Evolutionary conservation across 2,113 vertebrate species (phyloP).

Genomic region (Myiopsitta monachus): DNA sequence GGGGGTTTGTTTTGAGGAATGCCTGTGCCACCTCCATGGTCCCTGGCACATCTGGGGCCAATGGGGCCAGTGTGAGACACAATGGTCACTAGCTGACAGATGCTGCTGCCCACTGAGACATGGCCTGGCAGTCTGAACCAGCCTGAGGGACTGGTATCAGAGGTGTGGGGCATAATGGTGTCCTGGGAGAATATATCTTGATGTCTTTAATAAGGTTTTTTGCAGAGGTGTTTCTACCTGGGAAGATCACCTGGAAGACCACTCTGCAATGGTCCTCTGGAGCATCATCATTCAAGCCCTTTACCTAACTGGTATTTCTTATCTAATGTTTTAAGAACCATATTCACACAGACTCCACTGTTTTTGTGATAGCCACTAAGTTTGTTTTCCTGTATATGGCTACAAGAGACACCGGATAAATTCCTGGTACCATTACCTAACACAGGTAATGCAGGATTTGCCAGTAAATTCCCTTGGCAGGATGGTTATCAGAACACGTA

Average conservation of each 20-base stretch:
- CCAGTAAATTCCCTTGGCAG: neutral
- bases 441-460: neutral
- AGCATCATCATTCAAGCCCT: neutral
- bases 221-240: neutral
- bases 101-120: neutral
- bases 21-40: neutral
- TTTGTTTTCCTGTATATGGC: neutral
- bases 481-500: neutral
- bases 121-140: neutral
- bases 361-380: neutral
- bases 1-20: neutral
- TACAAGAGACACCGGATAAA: neutral
- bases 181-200: neutral
- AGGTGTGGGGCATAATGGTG: neutral
- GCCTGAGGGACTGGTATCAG: neutral
- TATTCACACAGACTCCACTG: neutral
- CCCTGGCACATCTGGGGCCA: neutral
- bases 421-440: neutral
- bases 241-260: neutral
- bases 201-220: neutral
- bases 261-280: neutral
- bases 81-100: neutral
- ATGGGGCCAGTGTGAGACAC: rapidly evolving
- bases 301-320: neutral
- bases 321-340: neutral